phyloP scores from a whole-genome alignment of 1,140 invertebrate genomes.

The Myzus persicae region DNA sequence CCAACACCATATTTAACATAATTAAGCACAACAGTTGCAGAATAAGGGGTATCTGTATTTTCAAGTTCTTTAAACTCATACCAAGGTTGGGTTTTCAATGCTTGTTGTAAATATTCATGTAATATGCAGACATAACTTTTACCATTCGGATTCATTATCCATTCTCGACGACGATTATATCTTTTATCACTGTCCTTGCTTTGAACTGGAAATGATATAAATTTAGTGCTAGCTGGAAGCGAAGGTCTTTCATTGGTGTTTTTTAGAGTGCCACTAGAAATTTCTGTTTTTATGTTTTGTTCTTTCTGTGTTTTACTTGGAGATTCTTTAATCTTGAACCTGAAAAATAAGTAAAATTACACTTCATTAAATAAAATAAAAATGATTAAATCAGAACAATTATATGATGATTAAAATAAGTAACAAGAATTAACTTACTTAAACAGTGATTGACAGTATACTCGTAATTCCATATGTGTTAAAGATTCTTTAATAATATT shows the following conservation, averaged over 20 bases:
- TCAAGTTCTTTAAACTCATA: slow-evolving; percentile 92
- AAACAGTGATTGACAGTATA: slow-evolving; percentile 88
- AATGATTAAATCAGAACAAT: not conserved
- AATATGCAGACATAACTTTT: slow-evolving; percentile 94
- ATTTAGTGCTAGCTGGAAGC: slow-evolving; percentile 85
- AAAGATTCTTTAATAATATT: slow-evolving; percentile 83
- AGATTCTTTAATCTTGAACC: slow-evolving; percentile 64
- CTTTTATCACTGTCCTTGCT: slow-evolving; percentile 16
- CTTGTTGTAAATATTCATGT: slow-evolving; percentile 95
- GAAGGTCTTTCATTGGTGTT: slow-evolving; percentile 80
- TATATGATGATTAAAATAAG: not conserved
- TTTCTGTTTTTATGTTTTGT: slow-evolving; percentile 64
- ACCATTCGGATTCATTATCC: slow-evolving; percentile 91
- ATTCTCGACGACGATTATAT: slow-evolving; percentile 70
- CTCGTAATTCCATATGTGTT: slow-evolving; percentile 76
- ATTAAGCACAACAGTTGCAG: slow-evolving; percentile 88
- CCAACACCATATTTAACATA: slow-evolving; percentile 92
- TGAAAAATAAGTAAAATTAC: not conserved
- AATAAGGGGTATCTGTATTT: slow-evolving; percentile 62
- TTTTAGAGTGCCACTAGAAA: slow-evolving; percentile 69
- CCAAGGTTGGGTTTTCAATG: slow-evolving; percentile 88
- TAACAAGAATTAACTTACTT: slow-evolving; percentile 66
- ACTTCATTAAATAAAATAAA: slow-evolving; percentile 28
- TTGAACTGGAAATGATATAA: slow-evolving; percentile 80
- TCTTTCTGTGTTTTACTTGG: slow-evolving; percentile 88